Base-by-base conservation (phyloP, 2,888 invertebrate species). In the Parnassius glacialis region DNA sequence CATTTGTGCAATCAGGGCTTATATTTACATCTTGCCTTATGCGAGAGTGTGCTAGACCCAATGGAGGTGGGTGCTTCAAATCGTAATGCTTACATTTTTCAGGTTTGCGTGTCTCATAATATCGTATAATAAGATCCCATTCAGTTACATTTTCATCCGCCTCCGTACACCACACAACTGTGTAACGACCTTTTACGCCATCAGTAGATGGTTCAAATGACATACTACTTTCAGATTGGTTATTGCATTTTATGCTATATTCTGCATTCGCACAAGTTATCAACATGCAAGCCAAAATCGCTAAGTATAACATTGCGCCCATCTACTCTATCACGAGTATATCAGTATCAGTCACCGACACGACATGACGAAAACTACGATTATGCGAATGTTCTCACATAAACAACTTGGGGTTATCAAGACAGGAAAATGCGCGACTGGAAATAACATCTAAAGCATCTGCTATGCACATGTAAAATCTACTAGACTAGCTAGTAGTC, bases 171-270 rank as follows among this genome's bases (percentile, higher is more conserved):
- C 79, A 76, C 55, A 80, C 72, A 3, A 79, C 70, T 3, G 64
- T 70, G 65, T 85, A 87, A 9, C 86, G 75, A n/a, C 82, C 85
- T 3, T 41, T 52, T 1, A 80, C 72, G 0, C 71, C 70, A 52
- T 78, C 79, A 1, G 50, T 13, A 0, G 76, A 69, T 0, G 75
- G 75, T 44, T 62, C 67, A 42, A 84, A 73, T 10, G 71, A 70
- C 61, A 74, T 66, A 7, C 59, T 41, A 12, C 48, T 54, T 9
- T 66, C 59, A 3, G 52, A 65, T 10, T 53, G 60, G n/a, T 75
- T 70, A 52, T 70, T 75, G 65, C 85, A 84, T 58, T 59, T 69
- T 13, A 65, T 66, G 50, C 44, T 72, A 58, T 71, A 68, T 34
- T 68, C 58, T 13, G 72, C 74, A 41, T 61, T 56, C 59, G 54